A percentile compares a stretch with the other conserved stretches of the same genome.
Evolutionary conservation across 1,140 invertebrate species (phyloP).

Genomic region (Periplaneta americana): DNA sequence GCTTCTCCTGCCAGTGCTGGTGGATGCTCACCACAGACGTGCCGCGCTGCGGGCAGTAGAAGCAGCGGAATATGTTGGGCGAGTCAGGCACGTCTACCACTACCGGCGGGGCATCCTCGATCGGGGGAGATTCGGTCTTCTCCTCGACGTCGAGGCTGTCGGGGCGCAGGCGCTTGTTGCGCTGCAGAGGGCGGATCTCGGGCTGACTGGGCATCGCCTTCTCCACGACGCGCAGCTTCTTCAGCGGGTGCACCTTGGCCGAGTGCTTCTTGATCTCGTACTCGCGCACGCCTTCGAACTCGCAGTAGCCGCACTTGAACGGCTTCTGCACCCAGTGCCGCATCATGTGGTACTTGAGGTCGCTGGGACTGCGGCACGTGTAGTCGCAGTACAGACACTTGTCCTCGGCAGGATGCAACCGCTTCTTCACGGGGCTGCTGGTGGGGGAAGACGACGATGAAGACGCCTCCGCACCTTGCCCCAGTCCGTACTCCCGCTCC

Average conservation of each 20-base stretch:
- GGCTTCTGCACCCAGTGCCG: conserved; percentile 17
- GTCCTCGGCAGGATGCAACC: neutral
- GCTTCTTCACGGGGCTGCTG: neutral
- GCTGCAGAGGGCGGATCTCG: conserved; percentile 5
- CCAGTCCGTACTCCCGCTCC: conserved; percentile 36
- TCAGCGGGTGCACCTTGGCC: conserved; percentile 7
- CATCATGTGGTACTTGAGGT: conserved; percentile 15
- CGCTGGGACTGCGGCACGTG: neutral
- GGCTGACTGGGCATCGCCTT: conserved; percentile 6
- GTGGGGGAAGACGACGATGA: neutral
- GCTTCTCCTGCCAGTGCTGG: conserved; percentile 5
- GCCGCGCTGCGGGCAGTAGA: conserved; percentile 11
- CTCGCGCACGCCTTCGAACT: conserved; percentile 10
- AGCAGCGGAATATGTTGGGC: conserved; percentile 4
- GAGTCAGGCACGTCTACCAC: too few species aligned
- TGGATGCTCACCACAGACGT: neutral
- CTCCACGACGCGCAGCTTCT: neutral
- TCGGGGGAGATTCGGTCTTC: neutral
- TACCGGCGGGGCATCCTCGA: neutral
- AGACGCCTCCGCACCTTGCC: neutral
- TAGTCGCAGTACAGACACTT: conserved; percentile 13
- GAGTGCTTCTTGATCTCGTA: conserved; percentile 15
- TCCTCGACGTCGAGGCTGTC: neutral
- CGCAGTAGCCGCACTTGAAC: conserved; percentile 14
- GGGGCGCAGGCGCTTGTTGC: neutral